Conservation (phyloP, 2,113 vertebrate genomes). For the Daboia siamensis region DNA sequence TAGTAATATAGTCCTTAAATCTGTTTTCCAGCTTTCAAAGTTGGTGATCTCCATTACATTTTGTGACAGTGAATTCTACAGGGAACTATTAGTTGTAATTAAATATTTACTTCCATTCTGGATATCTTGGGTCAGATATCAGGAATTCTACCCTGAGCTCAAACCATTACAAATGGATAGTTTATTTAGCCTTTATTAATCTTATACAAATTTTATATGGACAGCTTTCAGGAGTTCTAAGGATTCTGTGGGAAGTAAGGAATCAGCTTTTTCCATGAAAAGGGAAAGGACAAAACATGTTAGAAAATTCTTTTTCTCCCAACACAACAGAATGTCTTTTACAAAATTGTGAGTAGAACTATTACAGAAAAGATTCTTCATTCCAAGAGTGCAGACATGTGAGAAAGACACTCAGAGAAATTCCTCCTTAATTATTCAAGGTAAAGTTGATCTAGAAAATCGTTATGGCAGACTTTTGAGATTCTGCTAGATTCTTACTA, state of each 20-base stretch:
- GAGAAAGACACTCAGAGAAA: neutral
- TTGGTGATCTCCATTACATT: neutral
- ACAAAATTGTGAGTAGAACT: neutral
- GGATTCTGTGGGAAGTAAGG: neutral
- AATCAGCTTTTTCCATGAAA: neutral
- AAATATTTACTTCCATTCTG: neutral
- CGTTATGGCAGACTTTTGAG: neutral
- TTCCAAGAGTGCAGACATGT: neutral
- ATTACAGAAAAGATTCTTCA: neutral
- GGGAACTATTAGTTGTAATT: neutral
- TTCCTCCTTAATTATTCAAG: neutral
- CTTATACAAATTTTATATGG: neutral
- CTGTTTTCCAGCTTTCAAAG: neutral
- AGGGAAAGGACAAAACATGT: neutral
- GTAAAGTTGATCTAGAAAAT: neutral
- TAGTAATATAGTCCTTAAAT: neutral
- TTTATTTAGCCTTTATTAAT: neutral
- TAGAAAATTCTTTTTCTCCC: neutral
- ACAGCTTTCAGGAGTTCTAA: neutral
- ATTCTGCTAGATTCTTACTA: neutral
- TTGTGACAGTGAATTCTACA: neutral
- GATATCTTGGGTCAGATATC: neutral
- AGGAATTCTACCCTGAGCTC: neutral
- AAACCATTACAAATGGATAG: neutral
- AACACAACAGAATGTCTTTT: neutral